Evolutionary conservation across 2,888 invertebrate species (phyloP), one percentile per base, ranked within the genome.

Genomic region (Ectobius pallidus): DNA sequence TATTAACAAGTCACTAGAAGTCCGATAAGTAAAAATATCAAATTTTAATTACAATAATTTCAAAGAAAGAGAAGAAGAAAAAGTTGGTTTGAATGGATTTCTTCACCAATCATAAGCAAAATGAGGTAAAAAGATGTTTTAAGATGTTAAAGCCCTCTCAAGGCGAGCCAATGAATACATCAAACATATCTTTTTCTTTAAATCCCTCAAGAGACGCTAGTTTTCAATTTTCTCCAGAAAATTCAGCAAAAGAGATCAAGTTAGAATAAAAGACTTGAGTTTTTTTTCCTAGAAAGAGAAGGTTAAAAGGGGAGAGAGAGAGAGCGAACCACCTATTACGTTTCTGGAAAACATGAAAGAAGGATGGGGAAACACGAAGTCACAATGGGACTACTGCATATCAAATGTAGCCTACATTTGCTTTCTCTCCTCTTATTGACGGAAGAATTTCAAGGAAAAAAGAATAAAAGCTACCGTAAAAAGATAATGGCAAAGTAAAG

Each of bases 381-480:
- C 58, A 52, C 55, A 73, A 69, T 68, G 68, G 68, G 65, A 73
- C 70, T 52, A 34, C 22, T 65, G 69, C 69, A 73, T 73, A 68
- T 70, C 62, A 65, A 34, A 73, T 69, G 70, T 44, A n/a, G n/a
- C n/a, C n/a, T n/a, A 73, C 42, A 65, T 63, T 73, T 70, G 46
- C 70, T 52, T 69, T 73, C 49, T 49, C 34, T 27, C 42, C 61
- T 44, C n/a, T 65, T 73, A 73, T 73, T 73, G 73, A 70, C 67
- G 67, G 49, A 65, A 70, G 55, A 73, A 73, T 70, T 39, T 7
- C 61, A 39, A 61, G 4, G 44, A 70, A 34, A 46, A 65, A 44
- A 65, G 44, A 27, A 65, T 46, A 65, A 46, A 46, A 65, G n/a
- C 27, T 65, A 65, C 18, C 42, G n/a, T 27, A 27, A 52, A 68